Evolutionary conservation across 2,888 invertebrate genomes (phyloP), one percentile per base, ranked within the genome.

Genomic region (Molanna angustata): DNA sequence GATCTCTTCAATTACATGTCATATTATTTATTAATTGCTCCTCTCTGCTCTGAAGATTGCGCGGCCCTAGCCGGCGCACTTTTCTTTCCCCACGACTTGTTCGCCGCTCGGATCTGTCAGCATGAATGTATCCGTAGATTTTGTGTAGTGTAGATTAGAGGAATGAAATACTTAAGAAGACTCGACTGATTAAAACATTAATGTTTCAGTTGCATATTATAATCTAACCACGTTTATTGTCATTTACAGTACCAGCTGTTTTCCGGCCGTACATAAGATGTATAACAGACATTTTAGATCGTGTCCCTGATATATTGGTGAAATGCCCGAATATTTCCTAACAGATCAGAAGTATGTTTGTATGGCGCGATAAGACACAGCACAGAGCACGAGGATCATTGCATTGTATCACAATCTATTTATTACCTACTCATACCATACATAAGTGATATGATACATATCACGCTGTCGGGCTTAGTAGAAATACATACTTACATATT

Each of bases 201-300:
- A 33, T 37, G 27, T 39, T 39, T 22, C n/a, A 33, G 19, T 32
- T 32, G 14, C 19, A n/a, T 35, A 46, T 46, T 52, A 45, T 44
- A 18, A 41, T 48, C 49, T 46, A 54, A 54, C 54, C 45, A 43
- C 21, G 22, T 50, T 50, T 50, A 49, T 54, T 54, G 40, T 54
- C 49, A 54, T 74, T 82, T 82, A 69, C 82, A 82, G 82, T 79
- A 79, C 72, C 81, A 82, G 77, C 80, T 82, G 75, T 80, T 82
- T 78, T 78, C 80, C 74, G 80, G 81, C 73, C 79, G 80, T 76
- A 75, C 78, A 67, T 81, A 82, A 78, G 53, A 54, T 57, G 57
- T 57, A 37, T 35, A 43, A 31, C 37, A 35, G 42, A 43, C 47
- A 33, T 49, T 44, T 43, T 48, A 37, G 44, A 18, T 43, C 32